Evolutionary conservation across 35 echinoderm and acorn worm species (phyloP), one percentile per base, ranked within the genome.

Genomic region (Eucidaris tribuloides): DNA sequence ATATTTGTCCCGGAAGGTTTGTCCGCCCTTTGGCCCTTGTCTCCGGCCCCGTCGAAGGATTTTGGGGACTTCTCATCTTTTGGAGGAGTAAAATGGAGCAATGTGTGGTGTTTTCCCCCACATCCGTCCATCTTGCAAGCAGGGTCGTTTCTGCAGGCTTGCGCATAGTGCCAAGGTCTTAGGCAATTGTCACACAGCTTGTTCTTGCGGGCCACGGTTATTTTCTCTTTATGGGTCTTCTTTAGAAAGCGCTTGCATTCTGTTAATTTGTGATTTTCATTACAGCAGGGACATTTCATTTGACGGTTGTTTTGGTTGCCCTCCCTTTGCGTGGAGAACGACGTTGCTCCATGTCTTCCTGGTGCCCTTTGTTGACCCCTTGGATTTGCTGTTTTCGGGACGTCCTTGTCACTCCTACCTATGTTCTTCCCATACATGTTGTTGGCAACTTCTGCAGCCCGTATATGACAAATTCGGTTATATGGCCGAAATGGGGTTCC

Each of bases 131-230:
- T 34, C 41, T 77, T 19, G 45, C 83, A 86, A 35, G 31, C 52
- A 42, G 83, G 46, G 2, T 2, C 19, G 31, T 30, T 22, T 37
- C 43, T 36, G 32, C 66, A 86, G 27, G 42, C 71, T 2, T 37
- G 46, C 24, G 83, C 71, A 4, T 76, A 25, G 45, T 86, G 83
- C 15, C 18, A 37, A 7, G 83, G 83, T 34, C 27, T 55, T 4
- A 86, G 35, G 25, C 83, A 86, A 59, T 86, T 58, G 30, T 86
- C 70, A 78, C 83, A 86, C 38, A 86, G 60, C 45, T 42, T 77
- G 24, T 33, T n/a, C 64, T 78, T 35, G 3, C 83, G 7, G 14
- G 35, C 50, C 25, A 86, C 28, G 20, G 32, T 60, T 11, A 76
- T 56, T 30, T 68, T 78, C 32, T 86, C 70, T 34, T 45, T 41